A percentile compares a stretch with the other conserved stretches of the same genome.
Evolutionary conservation across 2,113 vertebrate species (phyloP).

Genomic region (Aspiorhynchus laticeps): DNA sequence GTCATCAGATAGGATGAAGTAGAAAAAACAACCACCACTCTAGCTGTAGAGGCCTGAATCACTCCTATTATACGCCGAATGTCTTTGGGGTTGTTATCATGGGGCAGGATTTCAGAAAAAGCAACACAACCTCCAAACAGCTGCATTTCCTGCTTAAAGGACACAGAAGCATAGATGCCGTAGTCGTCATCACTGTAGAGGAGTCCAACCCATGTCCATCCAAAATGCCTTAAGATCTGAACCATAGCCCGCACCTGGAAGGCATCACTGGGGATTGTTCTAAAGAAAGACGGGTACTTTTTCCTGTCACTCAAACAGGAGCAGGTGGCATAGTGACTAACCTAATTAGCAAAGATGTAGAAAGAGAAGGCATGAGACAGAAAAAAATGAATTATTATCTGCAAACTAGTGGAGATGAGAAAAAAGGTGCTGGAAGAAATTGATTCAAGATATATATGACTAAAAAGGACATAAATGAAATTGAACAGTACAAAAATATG

Average conservation of each 20-base stretch:
- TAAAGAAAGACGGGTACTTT: conserved; percentile 45
- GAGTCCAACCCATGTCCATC: conserved; percentile 43
- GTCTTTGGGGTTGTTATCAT: conserved; percentile 9
- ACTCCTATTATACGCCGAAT: not conserved
- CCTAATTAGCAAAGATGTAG: conserved; percentile 5
- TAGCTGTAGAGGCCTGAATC: not conserved
- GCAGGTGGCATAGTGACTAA: conserved; percentile 47
- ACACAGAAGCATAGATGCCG: conserved; percentile 13
- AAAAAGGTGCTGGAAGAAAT: not conserved
- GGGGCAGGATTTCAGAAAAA: conserved; percentile 27
- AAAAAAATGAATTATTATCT: not conserved
- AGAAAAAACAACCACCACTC: conserved; percentile 44
- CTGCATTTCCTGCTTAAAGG: not conserved
- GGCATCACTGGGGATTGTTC: conserved; percentile 48
- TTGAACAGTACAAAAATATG: conserved; percentile 3
- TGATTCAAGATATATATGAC: not conserved
- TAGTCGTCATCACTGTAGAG: conserved; percentile 42
- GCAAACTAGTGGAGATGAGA: not conserved
- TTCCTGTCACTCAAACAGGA: conserved; percentile 3
- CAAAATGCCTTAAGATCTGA: conserved; percentile 32
- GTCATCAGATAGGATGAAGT: conserved; percentile 53
- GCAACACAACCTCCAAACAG: conserved; percentile 5
- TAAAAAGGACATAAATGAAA: not conserved
- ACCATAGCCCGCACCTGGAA: conserved; percentile 39
- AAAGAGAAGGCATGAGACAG: not conserved